Percentiles rank a stretch among this genome's conserved stretches.
Conservation (phyloP, 2,113 vertebrate genomes). For the Phyllopteryx taeniolatus region DNA sequence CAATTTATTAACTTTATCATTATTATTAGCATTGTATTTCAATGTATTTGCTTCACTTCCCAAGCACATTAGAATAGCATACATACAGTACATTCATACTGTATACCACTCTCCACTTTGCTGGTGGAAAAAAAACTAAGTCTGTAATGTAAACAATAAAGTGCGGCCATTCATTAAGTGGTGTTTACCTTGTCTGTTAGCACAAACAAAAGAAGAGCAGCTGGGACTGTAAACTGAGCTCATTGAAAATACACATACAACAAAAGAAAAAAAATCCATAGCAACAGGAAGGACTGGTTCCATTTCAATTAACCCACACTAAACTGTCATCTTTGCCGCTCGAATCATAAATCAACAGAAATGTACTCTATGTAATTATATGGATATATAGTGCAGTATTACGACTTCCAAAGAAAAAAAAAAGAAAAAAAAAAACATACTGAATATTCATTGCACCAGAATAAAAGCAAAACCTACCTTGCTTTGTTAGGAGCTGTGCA, state of each 20-base stretch:
- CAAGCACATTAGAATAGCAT: no score
- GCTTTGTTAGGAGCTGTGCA: slow-evolving; percentile 6
- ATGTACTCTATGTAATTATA: not conserved
- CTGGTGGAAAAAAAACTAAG: not conserved
- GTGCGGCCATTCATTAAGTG: not conserved
- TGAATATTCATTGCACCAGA: not conserved
- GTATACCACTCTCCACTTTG: no score
- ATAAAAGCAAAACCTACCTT: slow-evolving; percentile 43
- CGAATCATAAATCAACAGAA: not conserved
- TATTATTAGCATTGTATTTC: no score
- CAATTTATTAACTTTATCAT: no score
- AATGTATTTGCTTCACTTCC: no score
- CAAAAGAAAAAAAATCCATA: slow-evolving; percentile 19
- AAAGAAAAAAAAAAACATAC: not conserved
- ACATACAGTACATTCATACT: no score
- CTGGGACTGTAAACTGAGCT: slow-evolving; percentile 29
- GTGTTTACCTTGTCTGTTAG: not conserved
- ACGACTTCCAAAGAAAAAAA: not conserved
- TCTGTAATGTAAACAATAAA: not conserved
- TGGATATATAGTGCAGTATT: not conserved
- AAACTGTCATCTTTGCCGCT: not conserved
- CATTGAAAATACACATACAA: not conserved
- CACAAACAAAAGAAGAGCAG: not conserved
- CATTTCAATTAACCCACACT: slow-evolving; percentile 29
- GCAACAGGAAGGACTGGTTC: slow-evolving; percentile 64